Evolutionary conservation across 2,797 vertebrate species (phyloP).

Genomic region (Hirundo rustica): DNA sequence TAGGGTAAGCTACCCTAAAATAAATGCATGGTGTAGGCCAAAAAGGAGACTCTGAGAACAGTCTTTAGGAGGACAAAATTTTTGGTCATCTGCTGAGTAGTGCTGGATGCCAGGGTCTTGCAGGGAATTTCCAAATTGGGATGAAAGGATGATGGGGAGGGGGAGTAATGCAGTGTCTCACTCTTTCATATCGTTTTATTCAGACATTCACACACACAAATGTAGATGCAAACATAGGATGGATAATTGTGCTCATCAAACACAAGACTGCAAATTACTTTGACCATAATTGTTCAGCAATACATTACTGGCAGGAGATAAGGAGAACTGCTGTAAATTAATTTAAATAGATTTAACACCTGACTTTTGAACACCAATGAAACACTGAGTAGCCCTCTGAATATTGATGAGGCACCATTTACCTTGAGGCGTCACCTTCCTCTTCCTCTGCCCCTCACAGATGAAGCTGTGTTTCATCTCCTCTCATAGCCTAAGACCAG

Average conservation of each 20-base stretch:
- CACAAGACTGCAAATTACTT: background rate
- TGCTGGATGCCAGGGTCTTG: background rate
- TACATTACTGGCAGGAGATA: background rate
- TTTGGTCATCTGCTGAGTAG: background rate
- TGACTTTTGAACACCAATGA: background rate
- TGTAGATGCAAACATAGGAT: background rate
- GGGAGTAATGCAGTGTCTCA: background rate
- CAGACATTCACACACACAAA: background rate
- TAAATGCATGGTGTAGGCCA: background rate
- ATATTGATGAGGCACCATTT: background rate
- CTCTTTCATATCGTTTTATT: background rate
- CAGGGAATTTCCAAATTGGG: background rate
- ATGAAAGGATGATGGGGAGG: background rate
- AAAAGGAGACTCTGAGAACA: background rate
- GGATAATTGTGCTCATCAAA: background rate
- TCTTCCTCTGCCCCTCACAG: background rate
- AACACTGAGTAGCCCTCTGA: background rate
- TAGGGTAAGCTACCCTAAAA: background rate
- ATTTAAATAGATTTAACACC: background rate
- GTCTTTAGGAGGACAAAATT: background rate
- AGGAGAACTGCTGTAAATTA: background rate
- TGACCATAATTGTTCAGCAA: background rate
- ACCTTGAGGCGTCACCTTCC: fast-evolving
- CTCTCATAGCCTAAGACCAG: background rate
- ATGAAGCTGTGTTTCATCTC: background rate